Evolutionary conservation across 2,113 vertebrate genomes (phyloP).

Genomic region (Sylvia atricapilla): DNA sequence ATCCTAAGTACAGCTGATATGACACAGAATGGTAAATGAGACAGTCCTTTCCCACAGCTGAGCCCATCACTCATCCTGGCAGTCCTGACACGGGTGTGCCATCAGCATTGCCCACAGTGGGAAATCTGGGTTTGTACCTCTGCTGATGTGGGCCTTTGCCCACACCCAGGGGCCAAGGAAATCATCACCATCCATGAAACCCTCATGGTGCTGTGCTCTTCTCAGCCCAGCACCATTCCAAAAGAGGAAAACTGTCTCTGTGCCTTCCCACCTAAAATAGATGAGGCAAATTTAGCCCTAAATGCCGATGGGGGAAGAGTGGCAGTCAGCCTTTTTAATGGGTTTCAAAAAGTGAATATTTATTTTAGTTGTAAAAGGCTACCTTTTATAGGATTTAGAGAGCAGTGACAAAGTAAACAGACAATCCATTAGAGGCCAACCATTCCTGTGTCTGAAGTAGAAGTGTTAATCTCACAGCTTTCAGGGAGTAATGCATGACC

Average conservation of each 20-base stretch:
- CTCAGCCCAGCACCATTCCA: neutral
- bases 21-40: neutral
- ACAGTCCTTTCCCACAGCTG: neutral
- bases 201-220: accelerated
- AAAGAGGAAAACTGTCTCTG: neutral
- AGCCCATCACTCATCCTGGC: neutral
- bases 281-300: neutral
- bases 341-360: neutral
- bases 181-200: neutral
- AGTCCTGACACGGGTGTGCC: accelerated
- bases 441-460: neutral
- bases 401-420: neutral
- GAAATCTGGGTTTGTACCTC: neutral
- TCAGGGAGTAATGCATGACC: neutral
- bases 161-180: accelerated
- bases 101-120: neutral
- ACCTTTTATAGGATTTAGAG: neutral
- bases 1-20: neutral
- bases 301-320: neutral
- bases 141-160: neutral
- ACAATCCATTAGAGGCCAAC: neutral
- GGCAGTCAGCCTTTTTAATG: neutral
- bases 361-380: neutral
- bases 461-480: neutral
- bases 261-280: neutral